Percentiles rank a stretch among this genome's conserved stretches.
These are phyloP conservation scores for Onychomys arenicola DNA, from an alignment of 2,797 vertebrate species.

Conservation along the genomic window DNA sequence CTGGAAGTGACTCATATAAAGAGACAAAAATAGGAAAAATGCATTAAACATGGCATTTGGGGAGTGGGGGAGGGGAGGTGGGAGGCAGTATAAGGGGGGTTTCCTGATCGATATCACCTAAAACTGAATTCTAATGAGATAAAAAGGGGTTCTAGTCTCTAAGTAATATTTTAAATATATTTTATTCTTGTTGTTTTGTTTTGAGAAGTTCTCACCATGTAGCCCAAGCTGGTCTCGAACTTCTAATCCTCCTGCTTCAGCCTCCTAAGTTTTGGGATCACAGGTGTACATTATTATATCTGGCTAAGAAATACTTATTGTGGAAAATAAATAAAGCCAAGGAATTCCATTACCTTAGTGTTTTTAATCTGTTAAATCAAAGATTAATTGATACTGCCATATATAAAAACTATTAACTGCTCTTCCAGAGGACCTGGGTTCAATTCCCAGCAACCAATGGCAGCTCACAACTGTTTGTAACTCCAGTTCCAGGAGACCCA, in stretches of 20 bases:
- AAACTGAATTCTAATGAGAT: slow-evolving; percentile 28
- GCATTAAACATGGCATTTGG: slow-evolving; percentile 69
- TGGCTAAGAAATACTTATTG: slow-evolving; percentile 9
- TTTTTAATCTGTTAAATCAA: slow-evolving; percentile 45
- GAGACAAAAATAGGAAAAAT: slow-evolving; percentile 74
- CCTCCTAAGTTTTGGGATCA: not conserved
- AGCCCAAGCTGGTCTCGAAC: not conserved
- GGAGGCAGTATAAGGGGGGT: slow-evolving; percentile 4
- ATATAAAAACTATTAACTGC: slow-evolving; percentile 18
- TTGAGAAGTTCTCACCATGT: not conserved
- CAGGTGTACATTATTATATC: not conserved
- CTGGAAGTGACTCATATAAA: slow-evolving; percentile 66
- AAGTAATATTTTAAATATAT: slow-evolving; percentile 45
- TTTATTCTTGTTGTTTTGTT: slow-evolving; percentile 4
- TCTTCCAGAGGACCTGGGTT: not conserved
- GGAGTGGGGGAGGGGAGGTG: slow-evolving; percentile 40
- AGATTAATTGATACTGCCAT: slow-evolving; percentile 1
- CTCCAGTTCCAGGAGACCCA: not conserved
- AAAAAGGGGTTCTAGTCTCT: slow-evolving; percentile 25
- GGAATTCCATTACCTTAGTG: slow-evolving; percentile 35
- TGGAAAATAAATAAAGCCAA: slow-evolving; percentile 34
- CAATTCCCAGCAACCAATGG: not conserved
- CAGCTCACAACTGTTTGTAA: not conserved
- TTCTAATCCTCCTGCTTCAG: not conserved
- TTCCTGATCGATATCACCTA: slow-evolving; percentile 61